Conservation (phyloP, 2,888 invertebrate species). For the Tipula lateralis region DNA sequence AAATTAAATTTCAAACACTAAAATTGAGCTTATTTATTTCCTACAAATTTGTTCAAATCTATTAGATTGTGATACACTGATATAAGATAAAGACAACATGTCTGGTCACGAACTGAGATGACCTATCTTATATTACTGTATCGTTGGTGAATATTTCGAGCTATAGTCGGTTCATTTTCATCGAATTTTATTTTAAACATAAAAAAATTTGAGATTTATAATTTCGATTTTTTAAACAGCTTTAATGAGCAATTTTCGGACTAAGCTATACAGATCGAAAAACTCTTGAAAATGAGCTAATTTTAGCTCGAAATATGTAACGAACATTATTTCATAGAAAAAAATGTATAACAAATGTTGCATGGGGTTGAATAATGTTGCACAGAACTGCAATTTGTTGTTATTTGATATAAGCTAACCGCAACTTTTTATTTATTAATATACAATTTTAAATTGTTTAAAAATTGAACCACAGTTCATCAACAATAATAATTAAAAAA, state of each 20-base stretch:
- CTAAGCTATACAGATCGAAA: neutral
- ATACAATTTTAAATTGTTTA: neutral
- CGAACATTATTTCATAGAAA: neutral
- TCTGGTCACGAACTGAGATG: neutral
- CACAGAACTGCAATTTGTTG: too few relatives aligned
- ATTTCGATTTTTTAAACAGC: neutral
- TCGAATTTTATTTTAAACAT: neutral
- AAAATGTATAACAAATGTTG: neutral
- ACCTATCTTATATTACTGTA: neutral
- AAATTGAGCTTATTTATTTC: neutral
- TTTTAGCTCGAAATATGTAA: slow-evolving; percentile 9
- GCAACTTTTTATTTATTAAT: neutral
- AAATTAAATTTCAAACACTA: neutral
- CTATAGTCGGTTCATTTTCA: slow-evolving; percentile 6
- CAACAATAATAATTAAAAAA: neutral
- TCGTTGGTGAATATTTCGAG: neutral
- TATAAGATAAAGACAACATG: neutral
- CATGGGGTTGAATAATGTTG: neutral
- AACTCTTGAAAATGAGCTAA: slow-evolving; percentile 24
- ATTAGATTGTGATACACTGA: neutral
- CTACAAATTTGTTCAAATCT: neutral
- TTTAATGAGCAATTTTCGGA: neutral
- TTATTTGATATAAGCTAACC: neutral
- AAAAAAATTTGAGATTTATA: neutral
- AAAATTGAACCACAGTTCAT: neutral